phyloP scores from a whole-genome alignment of 2,113 vertebrate species.

The Chaetura pelagica region DNA sequence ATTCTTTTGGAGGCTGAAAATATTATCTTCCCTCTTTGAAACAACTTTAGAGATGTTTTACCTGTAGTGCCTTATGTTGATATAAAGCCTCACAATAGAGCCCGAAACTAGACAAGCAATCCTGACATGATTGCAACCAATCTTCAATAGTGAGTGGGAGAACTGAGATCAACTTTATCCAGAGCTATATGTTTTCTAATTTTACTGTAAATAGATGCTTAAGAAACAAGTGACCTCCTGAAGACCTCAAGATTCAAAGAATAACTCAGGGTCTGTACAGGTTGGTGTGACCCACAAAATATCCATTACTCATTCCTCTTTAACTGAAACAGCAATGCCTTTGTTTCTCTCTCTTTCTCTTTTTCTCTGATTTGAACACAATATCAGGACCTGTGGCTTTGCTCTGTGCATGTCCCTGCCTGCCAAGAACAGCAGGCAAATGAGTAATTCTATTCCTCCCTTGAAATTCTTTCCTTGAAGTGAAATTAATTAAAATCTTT shows the following conservation, averaged over 20 bases:
- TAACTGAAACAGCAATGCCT: slow-evolving; percentile 11
- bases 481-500: slow-evolving; percentile 49
- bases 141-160: neutral
- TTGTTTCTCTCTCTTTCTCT: slow-evolving; percentile 10
- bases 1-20: neutral
- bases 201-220: neutral
- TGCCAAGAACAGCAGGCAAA: slow-evolving; percentile 48
- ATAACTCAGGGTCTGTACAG: slow-evolving; percentile 1
- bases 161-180: neutral
- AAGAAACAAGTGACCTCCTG: slow-evolving; percentile 5
- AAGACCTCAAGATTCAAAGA: slow-evolving; percentile 27
- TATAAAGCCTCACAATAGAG: neutral
- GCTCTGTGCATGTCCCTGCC: neutral
- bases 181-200: neutral
- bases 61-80: neutral
- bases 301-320: slow-evolving; percentile 27
- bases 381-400: slow-evolving; percentile 33
- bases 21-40: neutral
- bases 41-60: neutral
- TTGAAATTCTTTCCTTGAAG: slow-evolving; percentile 57
- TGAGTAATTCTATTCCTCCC: slow-evolving; percentile 49
- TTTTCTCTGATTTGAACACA: slow-evolving; percentile 7
- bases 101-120: neutral
- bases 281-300: slow-evolving; percentile 19
- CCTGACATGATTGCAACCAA: neutral